Base-by-base conservation (phyloP, 2,888 invertebrate genomes). In the Pachymerium ferrugineum region DNA sequence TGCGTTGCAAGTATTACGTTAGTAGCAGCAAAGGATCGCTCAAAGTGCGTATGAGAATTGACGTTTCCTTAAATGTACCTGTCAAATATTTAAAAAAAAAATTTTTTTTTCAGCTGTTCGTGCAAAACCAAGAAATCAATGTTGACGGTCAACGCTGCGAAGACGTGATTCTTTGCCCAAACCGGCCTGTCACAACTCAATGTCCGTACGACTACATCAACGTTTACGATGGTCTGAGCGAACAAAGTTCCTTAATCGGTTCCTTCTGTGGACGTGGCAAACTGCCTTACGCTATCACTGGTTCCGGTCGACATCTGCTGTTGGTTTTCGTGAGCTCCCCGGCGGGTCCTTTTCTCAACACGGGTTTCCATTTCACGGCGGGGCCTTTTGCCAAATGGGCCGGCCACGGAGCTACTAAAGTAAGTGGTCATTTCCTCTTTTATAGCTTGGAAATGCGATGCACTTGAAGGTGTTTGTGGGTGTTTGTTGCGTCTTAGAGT, bases 321-420 rank as follows among this genome's bases (percentile, higher is more conserved):
- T 78, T 81, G 6, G 80, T 80, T 70, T 81, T 81, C 74, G 77
- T 79, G 5, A 79, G 78, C 16, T 80, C 80, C 4, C 77, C 78
- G 12, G 80, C 80, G 14, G 81, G 80, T 54, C 94, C 94, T 0
- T 85, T 95, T 22, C 86, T 94, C 71, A 94, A 94, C 82, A 94
- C 94, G 0, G 95, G 94, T 4, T 95, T 95, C 82, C 94, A 94
- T 83, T 94, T 95, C 85, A 94, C 94, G 84, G 94, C 94, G 72
- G 94, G 94, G n/a, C 74, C 42, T 8, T 72, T 47, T 22, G 67
- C 70, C 33, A 74, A 74, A 28, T 74, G 73, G 71, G 38, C 73
- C 19, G 76, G 74, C n/a, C 62, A 47, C 42, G 76, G 76, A 19
- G 76, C 74, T 35, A 71, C 74, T 16, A 54, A 73, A 22, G 74